These are phyloP conservation scores for Stichopus chloronotus DNA, from an alignment of 35 echinoderm and acorn worm species.

Conservation along the genomic window DNA sequence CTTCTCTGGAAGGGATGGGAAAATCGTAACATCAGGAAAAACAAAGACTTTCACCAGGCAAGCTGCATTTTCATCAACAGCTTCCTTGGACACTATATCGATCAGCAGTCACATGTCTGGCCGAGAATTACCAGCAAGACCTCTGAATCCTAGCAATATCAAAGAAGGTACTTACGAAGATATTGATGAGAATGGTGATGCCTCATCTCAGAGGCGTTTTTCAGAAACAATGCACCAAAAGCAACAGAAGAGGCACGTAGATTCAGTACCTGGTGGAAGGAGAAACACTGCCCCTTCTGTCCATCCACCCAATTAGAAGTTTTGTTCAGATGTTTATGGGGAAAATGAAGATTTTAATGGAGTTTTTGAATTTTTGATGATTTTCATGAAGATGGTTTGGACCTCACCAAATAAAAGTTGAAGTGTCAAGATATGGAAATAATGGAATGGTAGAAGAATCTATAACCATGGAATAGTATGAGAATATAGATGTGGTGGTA, in stretches of 20 bases:
- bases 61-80: not conserved
- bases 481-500: too few relatives aligned
- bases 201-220: not conserved
- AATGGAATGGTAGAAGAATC: too few relatives aligned
- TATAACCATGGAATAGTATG: too few relatives aligned
- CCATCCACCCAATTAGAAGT: not conserved
- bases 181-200: conserved; percentile 5
- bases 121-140: not conserved
- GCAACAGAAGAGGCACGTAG: not conserved
- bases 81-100: conserved; percentile 46
- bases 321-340: too few relatives aligned
- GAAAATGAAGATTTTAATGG: too few relatives aligned
- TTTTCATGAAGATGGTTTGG: too few relatives aligned
- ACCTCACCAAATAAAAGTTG: too few relatives aligned
- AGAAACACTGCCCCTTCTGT: conserved; percentile 20
- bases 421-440: too few relatives aligned
- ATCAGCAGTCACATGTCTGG: conserved; percentile 49
- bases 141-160: not conserved
- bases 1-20: conserved; percentile 18
- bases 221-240: conserved; percentile 25
- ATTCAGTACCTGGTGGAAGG: not conserved
- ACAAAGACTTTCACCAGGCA: conserved; percentile 52
- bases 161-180: conserved; percentile 25
- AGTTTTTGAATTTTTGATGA: too few relatives aligned
- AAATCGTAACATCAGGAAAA: conserved; percentile 39